Evolutionary conservation across 2,797 vertebrate species (phyloP).

Genomic region (Oryzias sinensis): DNA sequence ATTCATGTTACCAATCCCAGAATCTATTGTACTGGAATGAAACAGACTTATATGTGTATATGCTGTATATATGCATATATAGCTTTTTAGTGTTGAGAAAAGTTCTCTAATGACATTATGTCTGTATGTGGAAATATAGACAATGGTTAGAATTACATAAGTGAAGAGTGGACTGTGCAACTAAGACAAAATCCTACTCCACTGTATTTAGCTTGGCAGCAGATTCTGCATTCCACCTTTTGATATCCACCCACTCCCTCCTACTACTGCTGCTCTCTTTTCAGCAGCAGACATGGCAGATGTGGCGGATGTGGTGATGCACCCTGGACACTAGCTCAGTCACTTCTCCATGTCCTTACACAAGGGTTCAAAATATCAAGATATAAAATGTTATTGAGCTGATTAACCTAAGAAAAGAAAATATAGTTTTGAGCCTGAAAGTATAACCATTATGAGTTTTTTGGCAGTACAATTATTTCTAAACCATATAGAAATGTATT

Average conservation of each 20-base stretch:
- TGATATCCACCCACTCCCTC: conserved; percentile 71
- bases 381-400: no score
- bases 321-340: conserved; percentile 53
- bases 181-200: conserved; percentile 56
- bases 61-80: no score
- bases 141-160: conserved; percentile 44
- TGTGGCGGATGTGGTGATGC: conserved; percentile 64
- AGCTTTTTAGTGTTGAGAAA: no score
- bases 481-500: no score
- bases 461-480: no score
- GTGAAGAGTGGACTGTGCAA: conserved; percentile 42
- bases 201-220: conserved; percentile 58
- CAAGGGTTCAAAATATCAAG: conserved; percentile 14
- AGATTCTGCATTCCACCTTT: conserved; percentile 69
- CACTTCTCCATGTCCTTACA: conserved; percentile 44
- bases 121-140: conserved; percentile 16
- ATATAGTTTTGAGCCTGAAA: no score
- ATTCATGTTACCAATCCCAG: no score
- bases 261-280: conserved; percentile 64
- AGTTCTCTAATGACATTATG: conserved; percentile 1
- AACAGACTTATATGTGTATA: no score
- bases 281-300: conserved; percentile 59
- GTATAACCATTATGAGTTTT: no score
- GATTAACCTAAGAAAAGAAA: no score
- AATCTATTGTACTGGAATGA: no score